These are phyloP conservation scores for Tupiocoris notatus DNA, from an alignment of 2,888 invertebrate genomes.

Conservation along the genomic window DNA sequence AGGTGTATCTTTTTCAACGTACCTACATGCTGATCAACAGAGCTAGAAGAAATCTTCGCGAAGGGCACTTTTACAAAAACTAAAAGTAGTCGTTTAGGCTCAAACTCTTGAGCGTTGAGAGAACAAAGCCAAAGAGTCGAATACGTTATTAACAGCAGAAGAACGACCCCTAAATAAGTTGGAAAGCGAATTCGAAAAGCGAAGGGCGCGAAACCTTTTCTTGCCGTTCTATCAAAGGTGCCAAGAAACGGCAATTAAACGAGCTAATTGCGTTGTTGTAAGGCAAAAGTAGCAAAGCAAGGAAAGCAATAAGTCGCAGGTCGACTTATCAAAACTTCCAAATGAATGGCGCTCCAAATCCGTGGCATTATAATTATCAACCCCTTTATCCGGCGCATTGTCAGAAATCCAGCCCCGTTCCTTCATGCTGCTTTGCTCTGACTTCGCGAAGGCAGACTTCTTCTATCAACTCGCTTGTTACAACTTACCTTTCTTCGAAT, in stretches of 20 bases:
- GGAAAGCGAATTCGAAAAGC: background rate
- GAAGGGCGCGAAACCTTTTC: background rate
- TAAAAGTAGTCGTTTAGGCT: too few relatives aligned
- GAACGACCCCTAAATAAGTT: background rate
- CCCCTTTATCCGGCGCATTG: background rate
- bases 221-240: background rate
- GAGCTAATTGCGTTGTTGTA: slow-evolving; percentile 22
- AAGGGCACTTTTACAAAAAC: too few relatives aligned
- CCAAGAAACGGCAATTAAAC: slow-evolving; percentile 22
- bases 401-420: background rate
- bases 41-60: too few relatives aligned
- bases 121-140: background rate
- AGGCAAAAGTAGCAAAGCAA: slow-evolving; percentile 1
- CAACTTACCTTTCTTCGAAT: background rate
- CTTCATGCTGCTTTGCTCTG: background rate
- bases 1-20: too few relatives aligned
- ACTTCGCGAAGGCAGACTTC: background rate
- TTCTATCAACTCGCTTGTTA: background rate
- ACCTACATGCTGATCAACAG: too few relatives aligned
- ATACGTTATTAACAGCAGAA: background rate
- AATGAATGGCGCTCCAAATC: slow-evolving; percentile 19
- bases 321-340: slow-evolving; percentile 16
- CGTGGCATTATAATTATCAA: slow-evolving; percentile 22
- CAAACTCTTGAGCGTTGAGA: too few relatives aligned
- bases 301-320: background rate